These are phyloP conservation scores for Aldrovandia affinis DNA, from an alignment of 2,797 vertebrate species.

Conservation along the genomic window DNA sequence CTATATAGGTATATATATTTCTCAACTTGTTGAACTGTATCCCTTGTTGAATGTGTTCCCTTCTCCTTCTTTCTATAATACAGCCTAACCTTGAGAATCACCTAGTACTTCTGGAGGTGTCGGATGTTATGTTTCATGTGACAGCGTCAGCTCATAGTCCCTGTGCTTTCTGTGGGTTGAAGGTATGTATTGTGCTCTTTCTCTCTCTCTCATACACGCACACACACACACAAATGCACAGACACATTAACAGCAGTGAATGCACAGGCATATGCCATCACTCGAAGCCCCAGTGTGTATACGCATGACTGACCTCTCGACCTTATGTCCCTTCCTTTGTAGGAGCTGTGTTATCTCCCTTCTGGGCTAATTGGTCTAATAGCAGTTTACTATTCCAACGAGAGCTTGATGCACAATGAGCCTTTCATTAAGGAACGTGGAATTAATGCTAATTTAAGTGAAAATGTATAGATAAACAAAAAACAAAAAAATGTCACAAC, in stretches of 20 bases:
- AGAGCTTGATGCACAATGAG: not conserved
- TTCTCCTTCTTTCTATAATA: too few relatives aligned
- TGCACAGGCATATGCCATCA: not conserved
- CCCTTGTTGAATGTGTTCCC: too few relatives aligned
- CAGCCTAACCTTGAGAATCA: not conserved
- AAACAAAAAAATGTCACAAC: slow-evolving; percentile 5
- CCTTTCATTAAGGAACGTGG: not conserved
- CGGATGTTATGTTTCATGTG: not conserved
- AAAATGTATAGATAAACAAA: slow-evolving; percentile 20
- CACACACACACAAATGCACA: not conserved
- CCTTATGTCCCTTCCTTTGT: not conserved
- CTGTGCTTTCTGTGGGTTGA: not conserved
- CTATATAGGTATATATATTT: too few relatives aligned
- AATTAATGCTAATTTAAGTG: slow-evolving; percentile 30
- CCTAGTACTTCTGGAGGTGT: not conserved
- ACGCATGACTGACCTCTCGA: not conserved
- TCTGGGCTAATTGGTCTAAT: slow-evolving; percentile 21
- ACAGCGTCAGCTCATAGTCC: not conserved
- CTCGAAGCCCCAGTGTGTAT: not conserved
- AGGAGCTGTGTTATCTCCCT: not conserved
- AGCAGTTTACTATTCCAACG: slow-evolving; percentile 16
- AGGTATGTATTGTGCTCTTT: not conserved
- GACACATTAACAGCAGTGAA: not conserved
- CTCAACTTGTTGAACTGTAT: too few relatives aligned
- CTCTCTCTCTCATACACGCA: not conserved